Conservation (phyloP, 2,113 vertebrate species). For the Seriola quinqueradiata region DNA sequence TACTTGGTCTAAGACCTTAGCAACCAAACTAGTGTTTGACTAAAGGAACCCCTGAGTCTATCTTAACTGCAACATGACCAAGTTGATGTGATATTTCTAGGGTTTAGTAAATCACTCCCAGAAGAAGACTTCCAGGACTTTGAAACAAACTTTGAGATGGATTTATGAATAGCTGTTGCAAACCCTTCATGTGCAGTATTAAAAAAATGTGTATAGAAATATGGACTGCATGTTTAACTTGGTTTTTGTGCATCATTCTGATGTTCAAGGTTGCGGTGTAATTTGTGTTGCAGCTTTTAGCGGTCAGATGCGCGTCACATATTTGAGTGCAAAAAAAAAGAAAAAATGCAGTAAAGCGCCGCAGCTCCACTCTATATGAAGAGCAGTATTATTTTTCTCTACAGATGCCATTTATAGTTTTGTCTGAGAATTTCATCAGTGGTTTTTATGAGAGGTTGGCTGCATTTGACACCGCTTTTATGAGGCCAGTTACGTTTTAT, state of each 20-base stretch:
- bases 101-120: too few relatives aligned
- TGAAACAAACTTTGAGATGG: not conserved
- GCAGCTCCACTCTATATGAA: constrained; percentile 40
- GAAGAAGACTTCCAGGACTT: too few relatives aligned
- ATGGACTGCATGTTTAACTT: not conserved
- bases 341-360: constrained; percentile 9
- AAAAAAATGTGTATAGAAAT: not conserved
- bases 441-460: constrained; percentile 72
- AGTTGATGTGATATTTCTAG: too few relatives aligned
- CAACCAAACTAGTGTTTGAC: too few relatives aligned
- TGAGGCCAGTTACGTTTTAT: constrained; percentile 73
- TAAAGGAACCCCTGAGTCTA: too few relatives aligned
- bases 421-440: constrained; percentile 70
- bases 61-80: too few relatives aligned
- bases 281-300: constrained; percentile 26
- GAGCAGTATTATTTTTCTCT: constrained; percentile 44
- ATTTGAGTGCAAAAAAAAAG: constrained; percentile 28
- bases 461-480: constrained; percentile 71
- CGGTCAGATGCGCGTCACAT: constrained; percentile 26
- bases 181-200: not conserved
- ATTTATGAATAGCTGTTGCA: not conserved
- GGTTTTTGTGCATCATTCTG: not conserved
- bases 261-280: constrained; percentile 16
- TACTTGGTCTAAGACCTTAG: too few relatives aligned
- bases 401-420: constrained; percentile 72